Conservation (phyloP, 2,113 vertebrate genomes). For the Callipepla squamata region DNA sequence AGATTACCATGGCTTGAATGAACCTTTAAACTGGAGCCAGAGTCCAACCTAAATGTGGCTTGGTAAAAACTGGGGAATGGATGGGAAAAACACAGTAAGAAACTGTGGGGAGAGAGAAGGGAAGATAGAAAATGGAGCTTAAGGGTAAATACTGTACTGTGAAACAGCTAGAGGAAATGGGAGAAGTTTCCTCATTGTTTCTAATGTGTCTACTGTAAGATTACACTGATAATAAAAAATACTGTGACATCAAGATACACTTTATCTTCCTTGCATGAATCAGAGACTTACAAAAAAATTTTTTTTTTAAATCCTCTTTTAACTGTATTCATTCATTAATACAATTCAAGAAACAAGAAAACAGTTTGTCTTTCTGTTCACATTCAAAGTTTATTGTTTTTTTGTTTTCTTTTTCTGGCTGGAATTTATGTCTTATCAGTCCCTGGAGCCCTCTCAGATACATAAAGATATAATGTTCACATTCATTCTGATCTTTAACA, state of each 20-base stretch:
- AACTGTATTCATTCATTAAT: too few species aligned
- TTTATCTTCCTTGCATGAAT: background rate
- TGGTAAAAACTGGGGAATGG: background rate
- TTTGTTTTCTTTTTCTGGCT: background rate
- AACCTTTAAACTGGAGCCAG: background rate
- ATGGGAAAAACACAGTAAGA: background rate
- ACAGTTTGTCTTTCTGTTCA: background rate
- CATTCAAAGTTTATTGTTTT: background rate
- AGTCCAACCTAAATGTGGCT: background rate
- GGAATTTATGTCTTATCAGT: background rate
- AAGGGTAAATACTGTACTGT: background rate
- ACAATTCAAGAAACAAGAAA: background rate
- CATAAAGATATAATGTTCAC: background rate
- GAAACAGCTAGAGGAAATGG: background rate
- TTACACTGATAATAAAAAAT: background rate
- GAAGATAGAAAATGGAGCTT: background rate
- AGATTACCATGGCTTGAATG: background rate
- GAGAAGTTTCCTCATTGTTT: background rate
- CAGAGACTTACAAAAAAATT: background rate
- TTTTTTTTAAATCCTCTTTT: background rate
- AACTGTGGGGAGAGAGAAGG: background rate
- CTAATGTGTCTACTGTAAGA: background rate
- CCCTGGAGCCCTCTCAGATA: background rate
- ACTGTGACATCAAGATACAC: background rate
- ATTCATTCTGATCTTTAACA: background rate